Evolutionary conservation across 1,140 invertebrate genomes (phyloP).

Genomic region (Anoplolepis gracilipes): DNA sequence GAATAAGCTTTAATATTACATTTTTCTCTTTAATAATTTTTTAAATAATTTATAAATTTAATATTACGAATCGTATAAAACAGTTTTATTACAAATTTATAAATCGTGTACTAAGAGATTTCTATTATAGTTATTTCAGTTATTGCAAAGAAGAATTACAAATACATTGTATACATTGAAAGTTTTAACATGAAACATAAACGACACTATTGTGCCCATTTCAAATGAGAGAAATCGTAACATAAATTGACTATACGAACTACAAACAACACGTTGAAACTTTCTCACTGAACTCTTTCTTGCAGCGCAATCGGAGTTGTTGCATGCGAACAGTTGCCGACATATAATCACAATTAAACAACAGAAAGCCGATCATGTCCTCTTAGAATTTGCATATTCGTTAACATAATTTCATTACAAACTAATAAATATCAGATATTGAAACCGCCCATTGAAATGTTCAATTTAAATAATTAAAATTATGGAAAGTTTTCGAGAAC

Average conservation of each 20-base stretch:
- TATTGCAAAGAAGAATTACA: background rate
- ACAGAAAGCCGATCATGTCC: background rate
- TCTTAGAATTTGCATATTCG: background rate
- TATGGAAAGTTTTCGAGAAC: background rate
- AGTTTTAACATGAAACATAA: constrained; percentile 24
- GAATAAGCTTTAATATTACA: background rate
- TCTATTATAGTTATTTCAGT: background rate
- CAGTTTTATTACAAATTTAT: background rate
- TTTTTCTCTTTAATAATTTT: background rate
- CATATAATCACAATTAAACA: constrained; percentile 39
- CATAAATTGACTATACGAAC: constrained; percentile 10
- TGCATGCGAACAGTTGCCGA: constrained; percentile 1
- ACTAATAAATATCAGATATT: constrained; percentile 5
- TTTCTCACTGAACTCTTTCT: constrained; percentile 21
- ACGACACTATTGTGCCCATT: background rate
- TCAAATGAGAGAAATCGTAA: constrained; percentile 17
- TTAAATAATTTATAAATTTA: constrained; percentile 1
- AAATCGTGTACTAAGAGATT: background rate
- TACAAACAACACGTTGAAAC: constrained; percentile 25
- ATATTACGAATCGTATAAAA: background rate
- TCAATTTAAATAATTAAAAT: constrained; percentile 12
- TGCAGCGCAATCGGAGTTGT: constrained; percentile 10
- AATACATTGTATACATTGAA: constrained; percentile 18
- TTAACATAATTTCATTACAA: constrained; percentile 38
- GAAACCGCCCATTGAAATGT: background rate